Percentiles rank a stretch among this genome's conserved stretches.
Evolutionary conservation across 2,797 vertebrate species (phyloP).

Genomic region (Acrocephalus scirpaceus): DNA sequence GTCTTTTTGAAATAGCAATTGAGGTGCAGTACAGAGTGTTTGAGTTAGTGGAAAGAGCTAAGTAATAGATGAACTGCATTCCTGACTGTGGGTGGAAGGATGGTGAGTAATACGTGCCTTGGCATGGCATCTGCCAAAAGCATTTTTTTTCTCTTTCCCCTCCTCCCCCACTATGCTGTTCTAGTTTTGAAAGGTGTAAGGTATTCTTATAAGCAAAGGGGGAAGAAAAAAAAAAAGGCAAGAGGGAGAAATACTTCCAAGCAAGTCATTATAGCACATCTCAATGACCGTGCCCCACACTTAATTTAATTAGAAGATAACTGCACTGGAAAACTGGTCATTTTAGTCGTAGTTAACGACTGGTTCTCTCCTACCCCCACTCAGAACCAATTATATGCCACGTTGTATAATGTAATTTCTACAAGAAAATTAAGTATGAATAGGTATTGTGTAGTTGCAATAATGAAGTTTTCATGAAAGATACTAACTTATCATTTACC

Average conservation of each 20-base stretch:
- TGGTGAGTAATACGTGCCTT: conserved; percentile 49
- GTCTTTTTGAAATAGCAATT: conserved; percentile 52
- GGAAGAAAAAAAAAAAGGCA: conserved; percentile 8
- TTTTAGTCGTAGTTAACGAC: conserved; percentile 47
- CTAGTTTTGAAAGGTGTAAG: conserved; percentile 50
- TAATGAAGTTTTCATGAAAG: conserved; percentile 27
- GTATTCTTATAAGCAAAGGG: neutral
- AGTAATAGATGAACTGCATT: conserved; percentile 11
- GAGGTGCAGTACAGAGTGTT: conserved; percentile 34
- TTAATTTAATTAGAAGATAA: conserved; percentile 68
- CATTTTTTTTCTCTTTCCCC: too few species aligned
- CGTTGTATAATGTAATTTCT: conserved; percentile 32
- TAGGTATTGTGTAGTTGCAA: neutral
- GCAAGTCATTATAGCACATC: conserved; percentile 14
- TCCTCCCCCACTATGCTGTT: neutral
- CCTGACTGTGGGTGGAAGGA: neutral
- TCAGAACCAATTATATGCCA: conserved; percentile 27
- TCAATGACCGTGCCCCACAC: neutral
- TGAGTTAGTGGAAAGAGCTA: conserved; percentile 58
- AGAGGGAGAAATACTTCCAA: conserved; percentile 13
- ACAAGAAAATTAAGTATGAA: conserved; percentile 8
- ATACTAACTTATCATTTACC: conserved; percentile 12
- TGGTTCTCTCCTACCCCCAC: neutral
- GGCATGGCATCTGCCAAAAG: conserved; percentile 17
- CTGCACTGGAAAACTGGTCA: conserved; percentile 41